Evolutionary conservation across 2,888 invertebrate genomes (phyloP), one percentile per base, ranked within the genome.

Genomic region (Bruchidius siliquastri): DNA sequence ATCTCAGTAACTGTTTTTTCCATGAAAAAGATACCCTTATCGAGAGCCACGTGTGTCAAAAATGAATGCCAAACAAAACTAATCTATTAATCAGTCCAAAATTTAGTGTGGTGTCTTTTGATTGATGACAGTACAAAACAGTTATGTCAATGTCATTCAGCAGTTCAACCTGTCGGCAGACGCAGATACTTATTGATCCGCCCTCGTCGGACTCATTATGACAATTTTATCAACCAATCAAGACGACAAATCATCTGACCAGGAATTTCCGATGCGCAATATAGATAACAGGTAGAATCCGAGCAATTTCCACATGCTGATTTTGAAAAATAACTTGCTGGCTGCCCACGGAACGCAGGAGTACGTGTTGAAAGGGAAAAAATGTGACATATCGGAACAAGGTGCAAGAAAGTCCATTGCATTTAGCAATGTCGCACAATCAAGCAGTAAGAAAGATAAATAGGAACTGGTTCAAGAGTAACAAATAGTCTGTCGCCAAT

Each of bases 341-440:
- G 49, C 1, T 13, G 49, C 18, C 13, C 49, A 49, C 18, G 18
- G 49, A 8, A 49, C 49, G 49, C 49, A 49, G 49, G 18, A 49
- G 49, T 49, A 49, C 18, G 49, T 49, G 49, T 49, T 49, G 49
- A 49, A 49, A 49, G 49, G 13, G 18, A 18, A 49, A 49, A 49
- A 49, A 49, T 49, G 49, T 13, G 49, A 49, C 49, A 49, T 49
- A 49, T 49, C 49, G 49, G 49, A 49, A 49, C 49, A 49, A 49
- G 49, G 49, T 49, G 49, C 49, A 49, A 49, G 49, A 49, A 49
- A 68, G 68, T 68, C 68, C 68, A 21, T 68, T 68, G 21, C 68
- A 68, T 68, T 68, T 68, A 68, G 68, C 68, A 68, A 68, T 68
- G 68, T 68, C 68, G 68, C 68, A 68, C 20, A 68, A 68, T 68